A percentile compares a stretch with the other conserved stretches of the same genome.
phyloP scores from a whole-genome alignment of 2,113 vertebrate species.

The Misgurnus anguillicaudatus region DNA sequence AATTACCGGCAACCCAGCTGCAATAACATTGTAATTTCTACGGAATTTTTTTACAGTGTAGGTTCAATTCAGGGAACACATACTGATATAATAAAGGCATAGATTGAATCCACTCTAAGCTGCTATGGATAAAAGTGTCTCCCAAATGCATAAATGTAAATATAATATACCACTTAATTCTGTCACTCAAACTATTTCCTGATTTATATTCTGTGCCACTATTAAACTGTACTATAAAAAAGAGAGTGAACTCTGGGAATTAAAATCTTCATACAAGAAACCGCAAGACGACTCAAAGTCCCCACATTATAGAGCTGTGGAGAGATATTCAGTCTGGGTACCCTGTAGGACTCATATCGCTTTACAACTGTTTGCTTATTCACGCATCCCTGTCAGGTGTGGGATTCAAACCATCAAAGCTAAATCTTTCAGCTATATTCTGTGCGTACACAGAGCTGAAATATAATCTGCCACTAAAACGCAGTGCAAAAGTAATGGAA shows the following conservation, averaged over 20 bases:
- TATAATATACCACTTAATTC: neutral
- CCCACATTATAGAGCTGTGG: neutral
- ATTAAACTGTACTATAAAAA: neutral
- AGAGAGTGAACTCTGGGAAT: neutral
- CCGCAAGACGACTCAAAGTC: neutral
- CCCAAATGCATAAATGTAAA: too few species aligned
- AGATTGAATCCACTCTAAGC: too few species aligned
- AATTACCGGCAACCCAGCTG: too few species aligned
- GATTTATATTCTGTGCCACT: neutral
- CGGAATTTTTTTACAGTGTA: too few species aligned
- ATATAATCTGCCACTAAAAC: neutral
- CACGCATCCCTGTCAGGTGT: neutral
- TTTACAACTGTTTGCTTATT: neutral
- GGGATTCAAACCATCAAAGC: conserved; percentile 21
- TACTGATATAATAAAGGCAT: too few species aligned
- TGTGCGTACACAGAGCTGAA: neutral
- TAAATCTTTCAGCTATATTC: conserved; percentile 11
- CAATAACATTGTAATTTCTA: too few species aligned
- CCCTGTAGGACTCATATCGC: neutral
- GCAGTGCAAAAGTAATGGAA: neutral
- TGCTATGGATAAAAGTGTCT: too few species aligned
- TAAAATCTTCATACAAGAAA: too few species aligned
- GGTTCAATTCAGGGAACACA: too few species aligned
- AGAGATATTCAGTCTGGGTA: neutral
- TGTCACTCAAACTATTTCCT: neutral